phyloP scores from a whole-genome alignment of 2,797 vertebrate species.

The Silurus lanzhouensis region DNA sequence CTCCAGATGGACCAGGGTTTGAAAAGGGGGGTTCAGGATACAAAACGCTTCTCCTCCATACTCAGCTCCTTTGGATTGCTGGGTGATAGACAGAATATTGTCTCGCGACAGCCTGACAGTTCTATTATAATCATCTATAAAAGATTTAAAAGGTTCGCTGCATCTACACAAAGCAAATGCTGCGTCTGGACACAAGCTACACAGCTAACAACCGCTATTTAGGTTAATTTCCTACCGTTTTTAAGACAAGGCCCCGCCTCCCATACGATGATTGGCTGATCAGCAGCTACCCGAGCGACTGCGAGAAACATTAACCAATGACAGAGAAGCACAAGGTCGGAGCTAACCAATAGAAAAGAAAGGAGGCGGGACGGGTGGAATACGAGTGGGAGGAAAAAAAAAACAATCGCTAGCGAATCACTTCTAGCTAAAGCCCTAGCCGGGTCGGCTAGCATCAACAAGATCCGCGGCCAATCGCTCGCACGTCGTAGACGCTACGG shows the following conservation, averaged over 20 bases:
- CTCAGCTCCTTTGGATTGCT: not conserved
- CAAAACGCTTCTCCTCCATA: not conserved
- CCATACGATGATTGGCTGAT: not conserved
- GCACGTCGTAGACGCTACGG: too few species aligned
- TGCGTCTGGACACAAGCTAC: not conserved
- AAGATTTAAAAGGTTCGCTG: not conserved
- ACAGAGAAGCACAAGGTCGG: too few species aligned
- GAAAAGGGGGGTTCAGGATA: not conserved
- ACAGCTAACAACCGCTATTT: constrained; percentile 10
- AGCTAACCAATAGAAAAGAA: not conserved
- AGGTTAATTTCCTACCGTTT: not conserved
- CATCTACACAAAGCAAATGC: constrained; percentile 20
- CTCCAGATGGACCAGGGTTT: not conserved
- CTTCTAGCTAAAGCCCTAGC: not conserved
- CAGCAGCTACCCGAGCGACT: not conserved
- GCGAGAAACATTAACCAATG: not conserved
- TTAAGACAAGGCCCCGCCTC: constrained; percentile 1
- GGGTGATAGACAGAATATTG: not conserved
- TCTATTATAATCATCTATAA: not conserved
- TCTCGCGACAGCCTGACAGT: not conserved
- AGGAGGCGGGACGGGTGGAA: not conserved
- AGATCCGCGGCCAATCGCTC: too few species aligned
- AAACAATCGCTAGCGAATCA: not conserved
- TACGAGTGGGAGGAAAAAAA: not conserved
- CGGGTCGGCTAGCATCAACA: not conserved